Base-by-base conservation (phyloP, 53 echinoderm and acorn worm species). In the Mesocentrotus franciscanus region DNA sequence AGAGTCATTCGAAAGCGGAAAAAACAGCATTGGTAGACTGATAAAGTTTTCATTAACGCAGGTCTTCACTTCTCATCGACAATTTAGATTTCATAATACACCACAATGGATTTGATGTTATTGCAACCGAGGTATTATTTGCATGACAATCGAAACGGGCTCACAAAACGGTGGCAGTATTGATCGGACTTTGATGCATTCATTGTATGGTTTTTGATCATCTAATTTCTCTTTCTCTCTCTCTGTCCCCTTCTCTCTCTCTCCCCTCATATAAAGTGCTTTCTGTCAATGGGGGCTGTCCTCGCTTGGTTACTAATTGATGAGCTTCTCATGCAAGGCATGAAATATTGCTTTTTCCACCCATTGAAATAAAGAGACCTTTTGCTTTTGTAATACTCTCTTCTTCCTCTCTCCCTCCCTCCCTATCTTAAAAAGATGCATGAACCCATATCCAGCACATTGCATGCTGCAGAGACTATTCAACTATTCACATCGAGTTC, bases 101-200 rank as follows among this genome's bases (percentile, higher is more conserved):
- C 92, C 35, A 39, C 70, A 68, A 36, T 68, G 66, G 33, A 16
- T 56, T 26, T 60, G 10, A 26, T 93, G 76, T 76, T 93, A 93
- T 75, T 93, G 74, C 93, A 93, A 26, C 56, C 24, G 26, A 55
- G 56, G n/a, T 56, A 27, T 56, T 60, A 75, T 93, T 93, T 75
- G 78, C 93, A 75, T 93, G 58, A 93, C 93, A 93, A 93, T 75
- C 13, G 59, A 49, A 56, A 22, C 57, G 22, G 57, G 76, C 55
- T 9, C 78, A 15, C 26, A 93, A 75, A 92, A 93, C 16, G 76
- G 76, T 75, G 93, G 93, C 76, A 18, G 76, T 75, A 93, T 93
- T 76, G 93, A 93, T 93, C 56, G 92, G 71, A 64, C 26, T 58
- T 17, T 55, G 59, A 26, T 49, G 27, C 75, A 1, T 49, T 16